These are phyloP conservation scores for Rapana venosa DNA, from an alignment of 2,888 invertebrate species.

Conservation along the genomic window DNA sequence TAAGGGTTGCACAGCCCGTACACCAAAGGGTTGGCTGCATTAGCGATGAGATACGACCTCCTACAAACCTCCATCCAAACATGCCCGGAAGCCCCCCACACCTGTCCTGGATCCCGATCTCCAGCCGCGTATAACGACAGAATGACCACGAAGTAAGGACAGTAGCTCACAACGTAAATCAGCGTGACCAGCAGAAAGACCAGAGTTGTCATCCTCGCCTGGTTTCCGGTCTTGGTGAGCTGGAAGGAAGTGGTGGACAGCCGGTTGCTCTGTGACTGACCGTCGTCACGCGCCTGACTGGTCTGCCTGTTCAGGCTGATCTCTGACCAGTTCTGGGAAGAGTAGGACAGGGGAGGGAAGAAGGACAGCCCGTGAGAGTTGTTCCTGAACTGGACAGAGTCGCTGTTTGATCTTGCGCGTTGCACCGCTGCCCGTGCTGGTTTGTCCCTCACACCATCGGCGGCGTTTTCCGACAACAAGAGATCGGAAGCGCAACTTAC, in stretches of 20 bases:
- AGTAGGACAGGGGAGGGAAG: constrained; percentile 13
- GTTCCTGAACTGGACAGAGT: not conserved
- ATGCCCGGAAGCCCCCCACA: not conserved
- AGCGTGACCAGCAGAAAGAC: constrained; percentile 21
- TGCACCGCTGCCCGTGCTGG: not conserved
- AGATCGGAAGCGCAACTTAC: not conserved
- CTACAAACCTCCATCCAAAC: not conserved
- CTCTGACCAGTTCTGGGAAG: not conserved
- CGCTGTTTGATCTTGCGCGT: not conserved
- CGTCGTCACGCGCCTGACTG: not conserved
- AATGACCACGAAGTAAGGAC: constrained; percentile 16
- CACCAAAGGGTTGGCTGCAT: constrained; percentile 31
- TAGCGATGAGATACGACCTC: constrained; percentile 25
- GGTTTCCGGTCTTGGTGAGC: constrained; percentile 20
- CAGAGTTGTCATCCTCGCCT: constrained; percentile 9
- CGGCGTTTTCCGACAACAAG: not conserved
- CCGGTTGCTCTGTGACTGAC: not conserved
- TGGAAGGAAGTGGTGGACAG: constrained; percentile 10
- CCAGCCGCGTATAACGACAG: not conserved
- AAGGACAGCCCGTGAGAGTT: not conserved
- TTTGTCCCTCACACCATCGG: not conserved
- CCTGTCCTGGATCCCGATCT: not conserved
- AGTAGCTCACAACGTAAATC: constrained; percentile 35
- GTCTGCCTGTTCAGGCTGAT: not conserved
- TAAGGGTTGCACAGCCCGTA: constrained; percentile 27